Evolutionary conservation across 2,888 invertebrate species (phyloP).

Genomic region (Itoplectis maculator): DNA sequence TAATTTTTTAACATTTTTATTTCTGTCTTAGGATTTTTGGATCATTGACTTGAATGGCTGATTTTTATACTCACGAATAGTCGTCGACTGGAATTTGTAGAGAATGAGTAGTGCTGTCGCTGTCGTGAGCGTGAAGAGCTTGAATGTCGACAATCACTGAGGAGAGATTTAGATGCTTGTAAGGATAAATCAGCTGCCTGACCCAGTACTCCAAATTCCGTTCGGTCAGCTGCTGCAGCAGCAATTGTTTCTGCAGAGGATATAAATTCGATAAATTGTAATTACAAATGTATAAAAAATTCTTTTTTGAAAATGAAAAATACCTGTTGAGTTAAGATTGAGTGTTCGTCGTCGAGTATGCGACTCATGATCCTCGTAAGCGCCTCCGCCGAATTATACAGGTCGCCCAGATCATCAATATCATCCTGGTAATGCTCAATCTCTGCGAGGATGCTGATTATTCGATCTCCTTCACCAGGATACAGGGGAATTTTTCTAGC

Average conservation of each 20-base stretch:
- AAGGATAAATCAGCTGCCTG: slow-evolving; percentile 75
- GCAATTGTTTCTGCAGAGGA: slow-evolving; percentile 80
- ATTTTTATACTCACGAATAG: slow-evolving; percentile 80
- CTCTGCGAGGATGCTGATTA: slow-evolving; percentile 86
- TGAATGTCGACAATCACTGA: slow-evolving; percentile 82
- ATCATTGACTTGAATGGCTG: too few relatives aligned
- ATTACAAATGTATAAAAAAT: too few relatives aligned
- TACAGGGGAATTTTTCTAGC: slow-evolving; percentile 85
- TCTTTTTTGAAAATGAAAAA: not conserved
- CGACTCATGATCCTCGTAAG: slow-evolving; percentile 88
- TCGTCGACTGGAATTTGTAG: slow-evolving; percentile 80
- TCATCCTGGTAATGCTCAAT: slow-evolving; percentile 86
- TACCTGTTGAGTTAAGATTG: slow-evolving; percentile 91
- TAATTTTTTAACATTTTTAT: too few relatives aligned
- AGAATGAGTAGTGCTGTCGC: slow-evolving; percentile 77
- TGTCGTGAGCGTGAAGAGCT: slow-evolving; percentile 77
- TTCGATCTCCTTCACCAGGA: slow-evolving; percentile 89
- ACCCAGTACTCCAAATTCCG: slow-evolving; percentile 84
- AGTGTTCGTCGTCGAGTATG: slow-evolving; percentile 88
- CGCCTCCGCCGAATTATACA: slow-evolving; percentile 86
- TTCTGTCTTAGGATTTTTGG: too few relatives aligned
- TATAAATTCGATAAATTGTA: slow-evolving; percentile 8
- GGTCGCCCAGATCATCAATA: slow-evolving; percentile 84
- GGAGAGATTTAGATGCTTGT: slow-evolving; percentile 80
- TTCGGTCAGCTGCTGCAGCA: slow-evolving; percentile 82